Evolutionary conservation across 2,888 invertebrate species (phyloP).

Genomic region (Plemyria rubiginata): DNA sequence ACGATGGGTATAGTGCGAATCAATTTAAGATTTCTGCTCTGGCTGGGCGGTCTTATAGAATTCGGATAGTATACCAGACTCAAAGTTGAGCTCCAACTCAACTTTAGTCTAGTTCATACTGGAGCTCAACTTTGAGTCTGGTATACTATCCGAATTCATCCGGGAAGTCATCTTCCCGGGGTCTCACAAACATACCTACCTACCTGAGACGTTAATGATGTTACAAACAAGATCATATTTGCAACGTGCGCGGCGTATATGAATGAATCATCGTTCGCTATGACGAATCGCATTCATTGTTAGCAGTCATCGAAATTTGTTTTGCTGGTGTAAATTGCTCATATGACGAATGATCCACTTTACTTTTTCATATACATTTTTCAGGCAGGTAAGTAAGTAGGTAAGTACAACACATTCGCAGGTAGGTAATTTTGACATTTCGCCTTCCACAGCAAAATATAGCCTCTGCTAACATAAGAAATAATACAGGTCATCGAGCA

Average conservation of each 20-base stretch:
- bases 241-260: constrained; percentile 33
- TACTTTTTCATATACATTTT: not conserved
- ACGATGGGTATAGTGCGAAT: too few species aligned
- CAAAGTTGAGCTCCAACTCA: too few species aligned
- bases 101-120: too few species aligned
- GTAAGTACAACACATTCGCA: too few species aligned
- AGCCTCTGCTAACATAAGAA: not conserved
- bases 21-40: too few species aligned
- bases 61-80: too few species aligned
- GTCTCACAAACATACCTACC: constrained; percentile 16
- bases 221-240: constrained; percentile 40
- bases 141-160: too few species aligned
- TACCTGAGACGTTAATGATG: constrained; percentile 43
- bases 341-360: constrained; percentile 25
- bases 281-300: constrained; percentile 50
- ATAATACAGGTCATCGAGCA: constrained; percentile 50
- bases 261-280: constrained; percentile 48
- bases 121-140: too few species aligned
- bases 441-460: not conserved
- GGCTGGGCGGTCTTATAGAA: too few species aligned
- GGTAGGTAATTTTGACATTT: too few species aligned
- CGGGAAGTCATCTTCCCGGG: not conserved
- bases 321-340: constrained; percentile 33
- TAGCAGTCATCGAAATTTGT: constrained; percentile 42
- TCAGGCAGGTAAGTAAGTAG: too few species aligned